Conservation (phyloP, 2,888 invertebrate species). For the Andrena dorsata region DNA sequence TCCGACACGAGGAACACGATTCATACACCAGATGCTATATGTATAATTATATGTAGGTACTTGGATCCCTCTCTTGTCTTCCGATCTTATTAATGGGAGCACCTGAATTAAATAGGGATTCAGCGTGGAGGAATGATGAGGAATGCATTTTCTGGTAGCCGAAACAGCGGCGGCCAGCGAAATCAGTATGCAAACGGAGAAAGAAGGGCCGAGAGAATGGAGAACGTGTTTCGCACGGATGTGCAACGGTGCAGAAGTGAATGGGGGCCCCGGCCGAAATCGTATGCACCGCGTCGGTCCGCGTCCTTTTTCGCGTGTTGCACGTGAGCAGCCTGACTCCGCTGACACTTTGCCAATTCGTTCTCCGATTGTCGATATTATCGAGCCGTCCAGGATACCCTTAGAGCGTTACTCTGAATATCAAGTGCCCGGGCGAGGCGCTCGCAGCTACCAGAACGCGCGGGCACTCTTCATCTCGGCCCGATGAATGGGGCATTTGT, state of each 20-base stretch:
- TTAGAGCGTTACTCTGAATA: background rate
- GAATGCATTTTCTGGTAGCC: background rate
- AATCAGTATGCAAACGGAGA: slow-evolving; percentile 35
- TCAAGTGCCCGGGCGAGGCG: background rate
- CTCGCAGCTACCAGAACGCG: slow-evolving; percentile 8
- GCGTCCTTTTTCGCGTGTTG: slow-evolving; percentile 70
- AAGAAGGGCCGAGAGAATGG: background rate
- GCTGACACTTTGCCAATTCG: slow-evolving; percentile 66
- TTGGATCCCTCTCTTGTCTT: background rate
- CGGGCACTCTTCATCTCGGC: background rate
- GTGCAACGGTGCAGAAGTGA: slow-evolving; percentile 67
- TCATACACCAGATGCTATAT: no score
- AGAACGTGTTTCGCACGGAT: slow-evolving; percentile 24
- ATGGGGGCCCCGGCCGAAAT: slow-evolving; percentile 70
- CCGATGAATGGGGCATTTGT: background rate
- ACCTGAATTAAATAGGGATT: background rate
- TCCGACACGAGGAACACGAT: no score
- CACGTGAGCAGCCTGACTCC: slow-evolving; percentile 69
- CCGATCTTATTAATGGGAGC: background rate
- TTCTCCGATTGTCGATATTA: slow-evolving; percentile 69
- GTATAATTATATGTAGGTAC: background rate
- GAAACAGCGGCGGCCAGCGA: slow-evolving; percentile 26
- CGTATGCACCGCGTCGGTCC: slow-evolving; percentile 68
- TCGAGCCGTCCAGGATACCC: slow-evolving; percentile 50
- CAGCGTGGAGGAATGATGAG: no score